A percentile compares a stretch with the other conserved stretches of the same genome.
These are phyloP conservation scores for Craseonycteris thonglongyai DNA, from an alignment of 2,113 vertebrate species.

Conservation along the genomic window DNA sequence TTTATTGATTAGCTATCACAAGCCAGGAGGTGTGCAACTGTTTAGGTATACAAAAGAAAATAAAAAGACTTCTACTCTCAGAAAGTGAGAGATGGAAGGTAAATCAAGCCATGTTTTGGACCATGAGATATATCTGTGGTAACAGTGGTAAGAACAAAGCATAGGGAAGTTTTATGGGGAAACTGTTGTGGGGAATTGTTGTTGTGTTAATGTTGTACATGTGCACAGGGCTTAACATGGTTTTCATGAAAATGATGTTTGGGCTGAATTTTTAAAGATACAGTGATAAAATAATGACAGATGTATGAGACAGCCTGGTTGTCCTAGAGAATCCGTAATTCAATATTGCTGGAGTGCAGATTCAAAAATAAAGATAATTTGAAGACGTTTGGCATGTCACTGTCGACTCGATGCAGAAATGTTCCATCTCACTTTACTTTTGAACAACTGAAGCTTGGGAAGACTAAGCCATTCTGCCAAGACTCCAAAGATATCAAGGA, in stretches of 20 bases:
- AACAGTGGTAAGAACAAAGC: neutral
- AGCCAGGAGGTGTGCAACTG: neutral
- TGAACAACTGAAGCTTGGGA: neutral
- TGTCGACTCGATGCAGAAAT: neutral
- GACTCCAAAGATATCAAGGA: neutral
- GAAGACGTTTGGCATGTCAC: neutral
- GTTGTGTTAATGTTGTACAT: neutral
- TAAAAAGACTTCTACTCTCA: neutral
- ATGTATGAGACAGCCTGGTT: neutral
- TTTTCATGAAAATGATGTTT: neutral
- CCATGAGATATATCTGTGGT: neutral
- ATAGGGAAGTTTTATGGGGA: neutral
- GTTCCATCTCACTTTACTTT: neutral
- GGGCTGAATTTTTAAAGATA: neutral
- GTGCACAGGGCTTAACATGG: neutral
- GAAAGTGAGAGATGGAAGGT: neutral
- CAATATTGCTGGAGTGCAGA: neutral
- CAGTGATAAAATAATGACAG: neutral
- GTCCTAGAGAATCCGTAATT: neutral
- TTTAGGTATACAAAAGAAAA: neutral
- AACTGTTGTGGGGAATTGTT: accelerated
- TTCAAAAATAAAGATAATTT: neutral
- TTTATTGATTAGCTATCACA: neutral
- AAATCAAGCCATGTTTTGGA: neutral
- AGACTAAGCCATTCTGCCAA: neutral